Evolutionary conservation across 2,797 vertebrate genomes (phyloP).

Genomic region (Spinus olivaceus): DNA sequence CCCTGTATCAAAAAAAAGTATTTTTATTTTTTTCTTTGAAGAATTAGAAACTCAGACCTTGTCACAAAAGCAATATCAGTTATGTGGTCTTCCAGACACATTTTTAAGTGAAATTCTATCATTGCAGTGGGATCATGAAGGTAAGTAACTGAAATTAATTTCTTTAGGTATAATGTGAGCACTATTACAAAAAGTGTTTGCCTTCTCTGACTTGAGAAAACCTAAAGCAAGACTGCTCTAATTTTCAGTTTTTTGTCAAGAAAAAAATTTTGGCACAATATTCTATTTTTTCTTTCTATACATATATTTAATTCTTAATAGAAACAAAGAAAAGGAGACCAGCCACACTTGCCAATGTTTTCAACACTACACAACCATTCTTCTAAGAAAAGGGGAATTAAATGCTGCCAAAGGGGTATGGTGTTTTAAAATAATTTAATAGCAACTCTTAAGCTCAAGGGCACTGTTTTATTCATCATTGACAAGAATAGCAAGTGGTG

Average conservation of each 20-base stretch:
- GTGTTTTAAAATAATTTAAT: slow-evolving; percentile 3
- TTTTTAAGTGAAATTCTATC: not conserved
- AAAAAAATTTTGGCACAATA: not conserved
- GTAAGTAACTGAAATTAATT: not conserved
- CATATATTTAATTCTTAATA: not conserved
- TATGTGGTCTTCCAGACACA: not conserved
- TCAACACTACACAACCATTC: not conserved
- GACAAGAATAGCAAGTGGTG: slow-evolving; percentile 29
- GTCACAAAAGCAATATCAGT: not conserved
- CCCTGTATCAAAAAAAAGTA: not conserved
- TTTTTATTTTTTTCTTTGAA: not conserved
- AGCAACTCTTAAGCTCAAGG: not conserved
- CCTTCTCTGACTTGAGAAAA: not conserved
- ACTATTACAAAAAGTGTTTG: not conserved
- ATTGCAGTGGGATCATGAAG: not conserved
- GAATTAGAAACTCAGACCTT: not conserved
- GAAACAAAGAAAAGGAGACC: not conserved
- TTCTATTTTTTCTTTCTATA: not conserved
- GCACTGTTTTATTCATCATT: slow-evolving; percentile 27
- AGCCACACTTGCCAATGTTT: not conserved
- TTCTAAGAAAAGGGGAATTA: not conserved
- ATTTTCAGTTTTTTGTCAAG: not conserved
- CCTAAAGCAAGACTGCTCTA: not conserved
- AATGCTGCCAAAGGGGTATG: not conserved
- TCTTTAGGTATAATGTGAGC: not conserved